phyloP scores from a whole-genome alignment of 2,888 invertebrate genomes.

The Bembecia ichneumoniformis region DNA sequence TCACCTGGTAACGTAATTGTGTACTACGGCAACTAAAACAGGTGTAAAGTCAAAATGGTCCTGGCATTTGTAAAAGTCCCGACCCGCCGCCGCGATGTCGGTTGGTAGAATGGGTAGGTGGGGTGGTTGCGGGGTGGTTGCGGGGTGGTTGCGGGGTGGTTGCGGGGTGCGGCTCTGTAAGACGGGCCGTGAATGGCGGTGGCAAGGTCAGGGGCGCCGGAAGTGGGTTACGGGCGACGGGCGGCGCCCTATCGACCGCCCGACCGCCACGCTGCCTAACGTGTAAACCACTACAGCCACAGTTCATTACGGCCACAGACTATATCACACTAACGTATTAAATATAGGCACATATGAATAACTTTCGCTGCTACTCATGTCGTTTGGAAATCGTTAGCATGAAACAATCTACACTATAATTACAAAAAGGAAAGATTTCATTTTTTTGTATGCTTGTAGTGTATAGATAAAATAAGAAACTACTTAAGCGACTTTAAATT shows the following conservation, averaged over 20 bases:
- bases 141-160: conserved; percentile 8
- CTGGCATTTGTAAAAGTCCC: conserved; percentile 38
- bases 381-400: no score
- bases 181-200: conserved; percentile 64
- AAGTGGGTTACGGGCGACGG: conserved; percentile 72
- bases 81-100: conserved; percentile 13
- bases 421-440: no score
- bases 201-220: conserved; percentile 70
- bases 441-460: no score
- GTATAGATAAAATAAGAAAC: no score
- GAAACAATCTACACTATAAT: no score
- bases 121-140: no score
- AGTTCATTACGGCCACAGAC: no score
- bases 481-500: no score
- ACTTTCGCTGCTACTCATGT: no score
- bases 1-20: neutral
- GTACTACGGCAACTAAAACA: conserved; percentile 22
- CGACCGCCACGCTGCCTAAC: conserved; percentile 15
- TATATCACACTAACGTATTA: no score
- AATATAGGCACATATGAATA: no score
- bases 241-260: conserved; percentile 65
- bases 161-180: conserved; percentile 22
- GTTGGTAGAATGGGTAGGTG: no score
- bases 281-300: neutral
- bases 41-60: conserved; percentile 38